These are phyloP conservation scores for Pseudobourletiella spinata DNA, from an alignment of 1,140 invertebrate species.

Conservation along the genomic window DNA sequence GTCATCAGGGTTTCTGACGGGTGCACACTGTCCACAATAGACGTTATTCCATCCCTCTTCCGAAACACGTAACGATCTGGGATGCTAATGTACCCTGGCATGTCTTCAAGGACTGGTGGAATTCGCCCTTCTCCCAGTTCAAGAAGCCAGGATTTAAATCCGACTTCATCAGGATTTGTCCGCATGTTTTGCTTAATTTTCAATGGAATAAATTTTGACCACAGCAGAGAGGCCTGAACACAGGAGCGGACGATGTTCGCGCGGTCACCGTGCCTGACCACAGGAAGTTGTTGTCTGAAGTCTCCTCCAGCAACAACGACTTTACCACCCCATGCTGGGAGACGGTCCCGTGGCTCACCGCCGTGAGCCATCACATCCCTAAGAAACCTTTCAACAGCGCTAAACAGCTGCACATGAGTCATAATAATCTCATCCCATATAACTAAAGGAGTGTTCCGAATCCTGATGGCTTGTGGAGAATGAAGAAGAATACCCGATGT, in stretches of 20 bases:
- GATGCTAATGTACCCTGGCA: constrained; percentile 10
- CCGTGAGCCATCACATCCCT: background rate
- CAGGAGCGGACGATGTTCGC: constrained; percentile 12
- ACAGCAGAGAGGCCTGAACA: background rate
- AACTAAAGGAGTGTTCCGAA: constrained; percentile 11
- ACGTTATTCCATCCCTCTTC: background rate
- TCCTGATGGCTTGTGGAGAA: background rate
- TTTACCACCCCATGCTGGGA: constrained; percentile 16
- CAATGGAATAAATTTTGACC: background rate
- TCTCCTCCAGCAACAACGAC: constrained; percentile 24
- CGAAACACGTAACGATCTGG: background rate
- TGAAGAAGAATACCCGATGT: background rate
- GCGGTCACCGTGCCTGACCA: constrained; percentile 10
- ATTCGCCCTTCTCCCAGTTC: constrained; percentile 13
- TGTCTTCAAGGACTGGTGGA: background rate
- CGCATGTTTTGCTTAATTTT: constrained; percentile 17
- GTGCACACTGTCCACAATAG: background rate
- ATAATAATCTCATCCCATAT: constrained; percentile 23
- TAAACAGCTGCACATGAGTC: background rate
- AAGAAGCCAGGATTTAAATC: constrained; percentile 6
- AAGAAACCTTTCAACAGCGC: constrained; percentile 6
- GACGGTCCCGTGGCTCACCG: background rate
- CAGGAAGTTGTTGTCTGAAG: constrained; percentile 30
- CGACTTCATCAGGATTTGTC: background rate
- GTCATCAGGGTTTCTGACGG: too few relatives aligned